phyloP scores from a whole-genome alignment of 2,797 vertebrate genomes.

The Cheirogaleus major region DNA sequence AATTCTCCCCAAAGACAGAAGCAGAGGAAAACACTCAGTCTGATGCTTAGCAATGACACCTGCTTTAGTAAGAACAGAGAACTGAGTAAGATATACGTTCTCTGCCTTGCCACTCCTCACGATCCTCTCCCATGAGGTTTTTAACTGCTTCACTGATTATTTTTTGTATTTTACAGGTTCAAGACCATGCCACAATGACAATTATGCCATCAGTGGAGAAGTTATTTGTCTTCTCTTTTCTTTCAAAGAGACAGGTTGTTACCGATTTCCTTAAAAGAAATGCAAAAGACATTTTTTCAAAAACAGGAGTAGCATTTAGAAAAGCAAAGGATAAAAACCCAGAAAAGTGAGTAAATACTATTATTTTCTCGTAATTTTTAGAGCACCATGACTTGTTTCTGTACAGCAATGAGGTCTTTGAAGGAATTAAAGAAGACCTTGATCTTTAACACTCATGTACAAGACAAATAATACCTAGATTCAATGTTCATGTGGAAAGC shows the following conservation, averaged over 20 bases:
- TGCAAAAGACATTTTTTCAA: conserved; percentile 61
- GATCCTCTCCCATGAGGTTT: conserved; percentile 39
- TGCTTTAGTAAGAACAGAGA: conserved; percentile 44
- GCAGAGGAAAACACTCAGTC: background rate
- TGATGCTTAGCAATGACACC: conserved; percentile 48
- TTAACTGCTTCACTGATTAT: conserved; percentile 57
- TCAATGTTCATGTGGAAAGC: background rate
- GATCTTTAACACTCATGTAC: background rate
- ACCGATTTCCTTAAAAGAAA: conserved; percentile 65
- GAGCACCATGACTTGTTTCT: background rate
- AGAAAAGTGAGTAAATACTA: background rate
- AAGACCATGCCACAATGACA: conserved; percentile 75
- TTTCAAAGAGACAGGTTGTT: conserved; percentile 66
- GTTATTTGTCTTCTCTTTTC: conserved; percentile 67
- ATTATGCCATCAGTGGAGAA: conserved; percentile 59
- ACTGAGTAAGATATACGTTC: background rate
- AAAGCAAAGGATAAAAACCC: conserved; percentile 68
- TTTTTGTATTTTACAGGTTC: conserved; percentile 71
- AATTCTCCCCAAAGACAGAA: background rate
- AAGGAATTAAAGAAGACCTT: background rate
- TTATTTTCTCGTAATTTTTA: conserved; percentile 8
- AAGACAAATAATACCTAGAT: background rate
- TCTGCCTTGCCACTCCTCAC: background rate
- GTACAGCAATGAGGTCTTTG: background rate
- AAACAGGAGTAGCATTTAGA: conserved; percentile 34